Conservation (phyloP, 1,140 invertebrate species). For the Hormaphis cornu region DNA sequence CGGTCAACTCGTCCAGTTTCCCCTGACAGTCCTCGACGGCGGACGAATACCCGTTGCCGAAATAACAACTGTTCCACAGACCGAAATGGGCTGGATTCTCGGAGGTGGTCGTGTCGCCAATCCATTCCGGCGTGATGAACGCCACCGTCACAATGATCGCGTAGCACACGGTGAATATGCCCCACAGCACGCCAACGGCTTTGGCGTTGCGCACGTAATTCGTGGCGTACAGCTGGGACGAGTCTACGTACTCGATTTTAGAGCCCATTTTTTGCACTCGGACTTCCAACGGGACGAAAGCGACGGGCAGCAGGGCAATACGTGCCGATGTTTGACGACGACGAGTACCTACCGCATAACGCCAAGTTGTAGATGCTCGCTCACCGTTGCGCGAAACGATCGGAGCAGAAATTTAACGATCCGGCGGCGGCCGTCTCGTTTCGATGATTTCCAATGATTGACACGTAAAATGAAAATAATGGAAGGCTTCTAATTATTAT, state of each 20-base stretch:
- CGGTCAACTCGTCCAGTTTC: conserved; percentile 69
- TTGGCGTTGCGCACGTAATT: conserved; percentile 92
- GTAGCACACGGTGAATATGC: conserved; percentile 91
- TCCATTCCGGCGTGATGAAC: conserved; percentile 94
- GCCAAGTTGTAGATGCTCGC: no score
- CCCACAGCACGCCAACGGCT: conserved; percentile 93
- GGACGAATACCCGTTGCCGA: conserved; percentile 40
- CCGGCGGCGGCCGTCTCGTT: not conserved
- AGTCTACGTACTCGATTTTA: conserved; percentile 83
- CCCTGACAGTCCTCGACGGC: conserved; percentile 65
- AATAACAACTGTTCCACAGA: conserved; percentile 74
- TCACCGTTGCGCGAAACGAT: not conserved
- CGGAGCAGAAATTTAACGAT: not conserved
- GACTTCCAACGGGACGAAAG: not conserved
- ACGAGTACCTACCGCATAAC: not conserved
- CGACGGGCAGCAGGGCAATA: not conserved
- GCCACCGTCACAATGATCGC: conserved; percentile 90
- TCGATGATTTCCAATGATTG: not conserved
- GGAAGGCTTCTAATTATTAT: not conserved
- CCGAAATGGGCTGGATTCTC: conserved; percentile 84
- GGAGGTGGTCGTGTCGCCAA: conserved; percentile 59
- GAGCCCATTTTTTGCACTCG: conserved; percentile 57
- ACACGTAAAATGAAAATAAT: not conserved
- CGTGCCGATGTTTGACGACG: no score
- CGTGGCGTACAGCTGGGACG: conserved; percentile 76